Evolutionary conservation across 2,113 vertebrate genomes (phyloP).

Genomic region (Aix galericulata): DNA sequence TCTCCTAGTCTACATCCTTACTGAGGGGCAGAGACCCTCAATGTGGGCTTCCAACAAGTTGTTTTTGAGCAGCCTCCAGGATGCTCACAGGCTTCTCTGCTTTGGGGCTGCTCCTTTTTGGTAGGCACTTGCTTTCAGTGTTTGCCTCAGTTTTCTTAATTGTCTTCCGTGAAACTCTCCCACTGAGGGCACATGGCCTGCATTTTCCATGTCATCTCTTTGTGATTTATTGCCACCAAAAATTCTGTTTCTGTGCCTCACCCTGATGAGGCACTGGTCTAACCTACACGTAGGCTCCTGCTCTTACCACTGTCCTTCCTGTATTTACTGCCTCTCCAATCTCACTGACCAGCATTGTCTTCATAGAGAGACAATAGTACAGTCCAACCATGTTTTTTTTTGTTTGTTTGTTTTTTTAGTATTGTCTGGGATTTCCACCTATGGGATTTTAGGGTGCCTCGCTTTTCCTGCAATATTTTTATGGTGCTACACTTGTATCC

Average conservation of each 20-base stretch:
- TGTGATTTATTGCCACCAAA: background rate
- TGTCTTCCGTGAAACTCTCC: background rate
- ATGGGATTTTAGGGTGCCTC: background rate
- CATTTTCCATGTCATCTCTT: background rate
- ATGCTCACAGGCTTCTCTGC: background rate
- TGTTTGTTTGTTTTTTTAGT: background rate
- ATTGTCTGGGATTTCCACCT: background rate
- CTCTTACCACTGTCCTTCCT: background rate
- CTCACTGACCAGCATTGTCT: background rate
- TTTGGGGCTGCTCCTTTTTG: background rate
- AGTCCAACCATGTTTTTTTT: background rate
- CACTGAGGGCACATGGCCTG: background rate
- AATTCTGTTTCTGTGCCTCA: background rate
- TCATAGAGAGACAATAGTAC: background rate
- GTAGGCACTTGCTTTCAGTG: background rate
- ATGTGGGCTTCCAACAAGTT: background rate
- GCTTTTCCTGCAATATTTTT: background rate
- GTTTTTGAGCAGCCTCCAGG: background rate
- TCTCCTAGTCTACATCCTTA: too few species aligned
- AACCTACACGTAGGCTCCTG: accelerated
- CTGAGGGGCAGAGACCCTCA: background rate
- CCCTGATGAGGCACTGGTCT: background rate
- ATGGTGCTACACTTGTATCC: background rate
- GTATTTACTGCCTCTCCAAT: background rate
- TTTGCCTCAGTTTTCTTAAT: background rate